These are phyloP conservation scores for Conus canariensis DNA, from an alignment of 2,888 invertebrate genomes.

Conservation along the genomic window DNA sequence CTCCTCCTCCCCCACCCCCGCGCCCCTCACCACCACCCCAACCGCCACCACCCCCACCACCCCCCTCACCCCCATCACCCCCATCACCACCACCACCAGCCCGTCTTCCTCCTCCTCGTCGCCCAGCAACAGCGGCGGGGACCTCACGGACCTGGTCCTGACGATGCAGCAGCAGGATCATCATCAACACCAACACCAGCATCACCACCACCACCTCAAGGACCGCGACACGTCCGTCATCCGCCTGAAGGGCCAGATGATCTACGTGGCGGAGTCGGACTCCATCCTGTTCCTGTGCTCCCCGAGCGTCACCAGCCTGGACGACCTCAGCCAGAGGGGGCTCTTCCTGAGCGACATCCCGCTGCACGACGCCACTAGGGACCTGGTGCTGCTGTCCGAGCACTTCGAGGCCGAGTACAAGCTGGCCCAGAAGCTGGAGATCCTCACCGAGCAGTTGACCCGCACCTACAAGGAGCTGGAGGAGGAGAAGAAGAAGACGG, in stretches of 20 bases:
- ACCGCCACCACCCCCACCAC: constrained; percentile 29
- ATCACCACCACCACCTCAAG: constrained; percentile 47
- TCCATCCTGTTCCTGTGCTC: constrained; percentile 95
- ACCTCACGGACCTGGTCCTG: not conserved
- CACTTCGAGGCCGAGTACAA: constrained; percentile 98
- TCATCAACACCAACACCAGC: not conserved
- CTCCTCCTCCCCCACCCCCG: not conserved
- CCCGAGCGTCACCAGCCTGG: constrained; percentile 96
- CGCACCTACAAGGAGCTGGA: constrained; percentile 96
- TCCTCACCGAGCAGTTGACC: constrained; percentile 95
- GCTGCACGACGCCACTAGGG: constrained; percentile 95
- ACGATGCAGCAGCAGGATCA: not conserved
- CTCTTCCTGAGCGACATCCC: constrained; percentile 96
- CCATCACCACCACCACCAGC: constrained; percentile 30
- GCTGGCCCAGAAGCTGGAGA: constrained; percentile 93
- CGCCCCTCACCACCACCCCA: not conserved
- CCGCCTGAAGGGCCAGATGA: constrained; percentile 92
- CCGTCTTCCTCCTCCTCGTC: not conserved
- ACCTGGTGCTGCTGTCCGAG: constrained; percentile 96
- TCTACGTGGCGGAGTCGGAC: constrained; percentile 93
- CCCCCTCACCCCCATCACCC: too few species aligned
- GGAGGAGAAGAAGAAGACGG: constrained; percentile 96
- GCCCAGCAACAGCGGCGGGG: not conserved
- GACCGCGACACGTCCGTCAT: constrained; percentile 64
- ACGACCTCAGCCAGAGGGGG: constrained; percentile 93